Evolutionary conservation across 2,797 vertebrate genomes (phyloP).

Genomic region (Notolabrus celidotus): DNA sequence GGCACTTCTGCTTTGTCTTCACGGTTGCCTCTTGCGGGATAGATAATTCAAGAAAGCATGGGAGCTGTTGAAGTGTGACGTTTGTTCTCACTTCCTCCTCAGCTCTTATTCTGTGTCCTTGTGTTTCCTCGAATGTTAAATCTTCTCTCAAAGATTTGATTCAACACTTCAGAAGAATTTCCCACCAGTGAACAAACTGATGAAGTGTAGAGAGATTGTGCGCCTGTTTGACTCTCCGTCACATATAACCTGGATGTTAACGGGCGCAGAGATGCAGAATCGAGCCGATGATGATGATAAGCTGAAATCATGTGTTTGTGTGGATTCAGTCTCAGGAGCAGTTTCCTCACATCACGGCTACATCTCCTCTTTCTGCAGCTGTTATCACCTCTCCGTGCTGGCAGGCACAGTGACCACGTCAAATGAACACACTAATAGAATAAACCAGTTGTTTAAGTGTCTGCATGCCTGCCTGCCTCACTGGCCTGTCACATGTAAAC

Average conservation of each 20-base stretch:
- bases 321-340: conserved; percentile 23
- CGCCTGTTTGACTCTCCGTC: not conserved
- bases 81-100: not conserved
- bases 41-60: too few relatives aligned
- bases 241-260: conserved; percentile 23
- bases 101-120: not conserved
- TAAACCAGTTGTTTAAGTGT: conserved; percentile 72
- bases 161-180: not conserved
- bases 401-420: conserved; percentile 40
- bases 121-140: not conserved
- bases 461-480: conserved; percentile 53
- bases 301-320: conserved; percentile 18
- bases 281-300: conserved; percentile 30
- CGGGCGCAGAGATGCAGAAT: not conserved
- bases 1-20: too few relatives aligned
- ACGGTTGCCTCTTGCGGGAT: too few relatives aligned
- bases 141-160: not conserved
- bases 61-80: too few relatives aligned
- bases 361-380: conserved; percentile 28
- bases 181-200: not conserved
- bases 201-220: not conserved
- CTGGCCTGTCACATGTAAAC: conserved; percentile 52
- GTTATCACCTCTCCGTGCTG: conserved; percentile 54
- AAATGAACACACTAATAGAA: conserved; percentile 63
- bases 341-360: conserved; percentile 3